A percentile compares a stretch with the other conserved stretches of the same genome.
These are phyloP conservation scores for Drosophila setifemur DNA, from an alignment of 1,140 invertebrate species.

Conservation along the genomic window DNA sequence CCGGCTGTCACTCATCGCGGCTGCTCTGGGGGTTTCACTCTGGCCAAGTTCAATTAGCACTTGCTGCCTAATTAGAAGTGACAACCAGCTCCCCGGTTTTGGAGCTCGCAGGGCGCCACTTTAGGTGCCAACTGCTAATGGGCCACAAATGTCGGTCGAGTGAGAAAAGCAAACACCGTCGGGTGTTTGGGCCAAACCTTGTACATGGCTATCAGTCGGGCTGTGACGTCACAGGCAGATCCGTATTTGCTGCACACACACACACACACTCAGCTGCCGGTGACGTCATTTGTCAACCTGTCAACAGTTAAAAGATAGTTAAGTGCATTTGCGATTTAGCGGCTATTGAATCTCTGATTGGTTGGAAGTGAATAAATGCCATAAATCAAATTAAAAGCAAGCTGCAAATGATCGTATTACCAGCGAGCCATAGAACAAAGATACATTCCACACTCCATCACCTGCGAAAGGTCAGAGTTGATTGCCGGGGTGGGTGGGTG, in stretches of 20 bases:
- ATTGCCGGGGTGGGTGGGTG: conserved; percentile 12
- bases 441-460: conserved; percentile 21
- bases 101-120: conserved; percentile 47
- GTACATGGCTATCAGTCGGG: not conserved
- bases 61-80: conserved; percentile 48
- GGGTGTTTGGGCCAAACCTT: not conserved
- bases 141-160: conserved; percentile 24
- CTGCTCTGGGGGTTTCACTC: conserved; percentile 20
- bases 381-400: conserved; percentile 45
- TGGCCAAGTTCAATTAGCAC: conserved; percentile 55
- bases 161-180: conserved; percentile 11
- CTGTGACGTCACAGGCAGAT: conserved; percentile 28
- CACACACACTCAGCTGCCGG: conserved; percentile 26
- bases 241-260: conserved; percentile 51
- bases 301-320: conserved; percentile 47
- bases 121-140: conserved; percentile 67
- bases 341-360: conserved; percentile 50
- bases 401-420: conserved; percentile 15
- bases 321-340: conserved; percentile 59
- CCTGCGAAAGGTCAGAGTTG: conserved; percentile 31
- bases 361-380: conserved; percentile 55
- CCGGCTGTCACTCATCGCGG: conserved; percentile 22
- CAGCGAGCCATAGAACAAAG: not conserved
- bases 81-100: conserved; percentile 31
- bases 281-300: conserved; percentile 73